Base-by-base conservation (phyloP, 2,888 invertebrate genomes). In the Amphimallon solstitiale region DNA sequence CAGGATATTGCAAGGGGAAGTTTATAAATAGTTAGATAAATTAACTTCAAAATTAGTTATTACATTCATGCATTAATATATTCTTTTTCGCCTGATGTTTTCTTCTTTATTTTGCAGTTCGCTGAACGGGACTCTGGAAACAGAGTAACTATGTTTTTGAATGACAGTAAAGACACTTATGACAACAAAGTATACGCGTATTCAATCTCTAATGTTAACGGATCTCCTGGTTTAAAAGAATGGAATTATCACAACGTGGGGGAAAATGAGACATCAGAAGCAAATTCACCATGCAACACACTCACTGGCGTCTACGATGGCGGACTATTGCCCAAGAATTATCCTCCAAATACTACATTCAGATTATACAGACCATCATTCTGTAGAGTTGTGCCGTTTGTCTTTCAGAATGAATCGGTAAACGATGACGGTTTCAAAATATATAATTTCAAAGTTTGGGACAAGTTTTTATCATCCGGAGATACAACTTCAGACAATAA, bases 221-320 rank as follows among this genome's bases (percentile, higher is more conserved):
- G 88, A 0, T 85, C 85, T 1, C 85, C 87, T 0, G 92, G 91
- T 0, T 81, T 94, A 0, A 76, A 82, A 0, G 87, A 89, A 63
- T 94, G 93, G 88, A 90, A 90, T 0, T 91, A 85, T 74, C 81
- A 82, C 73, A 71, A 77, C 70, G 4, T 72, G 74, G 65, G 70
- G 10, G 70, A 71, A 2, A 73, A 77, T 21, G 73, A 76, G 35
- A 73, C 72, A 0, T 17, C 40, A n/a, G 60, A 64, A 56, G 63
- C 84, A 38, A 85, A 90, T 62, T 83, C 86, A 0, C 82, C 80
- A 43, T 94, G 94, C 79, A 91, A 92, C 77, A 83, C 86, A 2
- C 83, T 93, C 12, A 85, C 85, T 70, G 90, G 92, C 14, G 78
- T 86, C 0, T 90, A 88, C 69, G 94, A 94, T 78, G 94, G 92